A percentile compares a stretch with the other conserved stretches of the same genome.
phyloP scores from a whole-genome alignment of 2,888 invertebrate genomes.

The Chelonus formosanus region DNA sequence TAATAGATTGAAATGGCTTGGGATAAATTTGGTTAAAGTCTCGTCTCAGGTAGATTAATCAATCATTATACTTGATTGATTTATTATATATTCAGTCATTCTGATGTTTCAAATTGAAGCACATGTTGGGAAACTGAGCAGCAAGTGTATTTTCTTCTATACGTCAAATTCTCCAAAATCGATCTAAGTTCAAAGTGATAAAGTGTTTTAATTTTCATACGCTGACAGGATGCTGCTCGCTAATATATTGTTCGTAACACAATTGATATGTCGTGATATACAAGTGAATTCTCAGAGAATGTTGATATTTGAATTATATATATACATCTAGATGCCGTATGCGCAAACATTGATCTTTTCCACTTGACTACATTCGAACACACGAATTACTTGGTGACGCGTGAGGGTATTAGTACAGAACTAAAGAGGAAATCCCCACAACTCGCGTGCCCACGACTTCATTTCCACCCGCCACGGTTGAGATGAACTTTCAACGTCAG shows the following conservation, averaged over 20 bases:
- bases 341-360: too few species aligned
- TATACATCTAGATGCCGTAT: too few species aligned
- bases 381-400: conserved; percentile 11
- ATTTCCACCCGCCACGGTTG: conserved; percentile 28
- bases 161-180: neutral
- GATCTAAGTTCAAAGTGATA: conserved; percentile 45
- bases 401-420: neutral
- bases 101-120: neutral
- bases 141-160: neutral
- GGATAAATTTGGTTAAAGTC: conserved; percentile 2
- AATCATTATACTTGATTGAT: conserved; percentile 21
- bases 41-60: conserved; percentile 3
- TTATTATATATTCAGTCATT: conserved; percentile 7
- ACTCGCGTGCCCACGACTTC: conserved; percentile 32
- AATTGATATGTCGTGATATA: conserved; percentile 53
- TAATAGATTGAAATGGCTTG: neutral
- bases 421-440: conserved; percentile 16
- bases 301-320: too few species aligned
- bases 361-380: neutral
- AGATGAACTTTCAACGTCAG: conserved; percentile 17
- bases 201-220: conserved; percentile 51
- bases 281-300: neutral
- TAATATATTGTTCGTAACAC: conserved; percentile 50
- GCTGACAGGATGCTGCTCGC: conserved; percentile 40
- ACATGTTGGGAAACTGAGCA: conserved; percentile 3